Percentiles rank a stretch among this genome's conserved stretches.
phyloP scores from a whole-genome alignment of 2,888 invertebrate genomes.

The Cybosia mesomella region DNA sequence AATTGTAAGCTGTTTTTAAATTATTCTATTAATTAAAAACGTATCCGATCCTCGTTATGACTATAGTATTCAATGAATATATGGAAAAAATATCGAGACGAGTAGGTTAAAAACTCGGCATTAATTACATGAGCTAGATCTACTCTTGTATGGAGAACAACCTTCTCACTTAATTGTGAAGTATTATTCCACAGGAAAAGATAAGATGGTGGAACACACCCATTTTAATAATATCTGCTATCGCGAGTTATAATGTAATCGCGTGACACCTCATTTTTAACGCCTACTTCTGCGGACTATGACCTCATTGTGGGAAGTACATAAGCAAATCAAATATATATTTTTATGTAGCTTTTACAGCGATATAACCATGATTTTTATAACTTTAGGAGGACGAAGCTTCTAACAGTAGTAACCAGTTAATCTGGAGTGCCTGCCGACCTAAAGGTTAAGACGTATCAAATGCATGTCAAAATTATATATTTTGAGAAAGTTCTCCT shows the following conservation, averaged over 20 bases:
- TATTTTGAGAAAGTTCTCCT: not conserved
- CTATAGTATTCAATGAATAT: no score
- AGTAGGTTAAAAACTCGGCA: no score
- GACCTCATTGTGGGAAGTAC: not conserved
- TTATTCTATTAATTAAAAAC: not conserved
- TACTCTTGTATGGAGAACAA: no score
- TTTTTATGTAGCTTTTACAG: not conserved
- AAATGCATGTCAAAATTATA: not conserved
- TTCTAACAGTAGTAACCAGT: not conserved
- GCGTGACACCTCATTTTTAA: no score
- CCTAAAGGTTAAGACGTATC: not conserved
- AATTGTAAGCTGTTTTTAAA: not conserved
- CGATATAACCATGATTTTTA: not conserved
- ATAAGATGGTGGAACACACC: no score
- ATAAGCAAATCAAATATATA: not conserved
- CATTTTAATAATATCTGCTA: not conserved
- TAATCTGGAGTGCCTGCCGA: not conserved
- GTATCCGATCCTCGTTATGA: no score
- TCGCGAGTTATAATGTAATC: no score
- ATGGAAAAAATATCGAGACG: no score
- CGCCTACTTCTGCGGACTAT: no score
- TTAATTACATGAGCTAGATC: no score
- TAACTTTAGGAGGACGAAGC: not conserved
- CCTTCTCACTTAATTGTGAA: no score
- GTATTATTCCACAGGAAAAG: no score